A percentile compares a stretch with the other conserved stretches of the same genome.
These are phyloP conservation scores for Xanthia togata DNA, from an alignment of 2,888 invertebrate genomes.

Conservation along the genomic window DNA sequence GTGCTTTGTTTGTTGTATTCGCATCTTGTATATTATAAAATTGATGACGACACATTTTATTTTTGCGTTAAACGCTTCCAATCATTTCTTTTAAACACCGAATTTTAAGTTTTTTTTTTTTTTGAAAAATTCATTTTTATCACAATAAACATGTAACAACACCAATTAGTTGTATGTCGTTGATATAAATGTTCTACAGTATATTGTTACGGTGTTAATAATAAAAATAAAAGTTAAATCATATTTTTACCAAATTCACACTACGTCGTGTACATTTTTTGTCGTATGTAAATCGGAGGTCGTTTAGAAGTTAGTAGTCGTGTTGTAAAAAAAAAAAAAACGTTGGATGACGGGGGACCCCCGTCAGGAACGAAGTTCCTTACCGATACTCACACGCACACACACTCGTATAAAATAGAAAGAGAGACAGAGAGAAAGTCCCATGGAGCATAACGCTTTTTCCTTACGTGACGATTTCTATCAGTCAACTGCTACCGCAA, in stretches of 20 bases:
- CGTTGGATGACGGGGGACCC: background rate
- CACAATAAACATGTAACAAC: slow-evolving; percentile 43
- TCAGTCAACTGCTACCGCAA: background rate
- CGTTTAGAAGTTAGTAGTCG: slow-evolving; percentile 30
- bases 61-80: slow-evolving; percentile 54
- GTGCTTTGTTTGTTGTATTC: slow-evolving; percentile 61
- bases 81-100: slow-evolving; percentile 22
- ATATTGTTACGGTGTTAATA: slow-evolving; percentile 24
- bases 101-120: slow-evolving; percentile 8
- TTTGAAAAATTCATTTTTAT: slow-evolving; percentile 8
- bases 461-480: background rate
- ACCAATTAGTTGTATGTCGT: slow-evolving; percentile 44
- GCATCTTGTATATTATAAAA: slow-evolving; percentile 40
- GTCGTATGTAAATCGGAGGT: slow-evolving; percentile 26
- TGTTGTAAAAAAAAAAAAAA: slow-evolving; percentile 32
- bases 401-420: background rate
- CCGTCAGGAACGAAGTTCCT: background rate
- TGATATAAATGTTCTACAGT: slow-evolving; percentile 33
- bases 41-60: slow-evolving; percentile 42
- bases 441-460: background rate
- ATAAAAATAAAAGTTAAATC: background rate
- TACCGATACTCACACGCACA: background rate
- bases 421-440: background rate
- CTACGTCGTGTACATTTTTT: background rate
- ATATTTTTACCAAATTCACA: slow-evolving; percentile 41